These are phyloP conservation scores for Trilocha varians DNA, from an alignment of 2,888 invertebrate genomes.

Conservation along the genomic window DNA sequence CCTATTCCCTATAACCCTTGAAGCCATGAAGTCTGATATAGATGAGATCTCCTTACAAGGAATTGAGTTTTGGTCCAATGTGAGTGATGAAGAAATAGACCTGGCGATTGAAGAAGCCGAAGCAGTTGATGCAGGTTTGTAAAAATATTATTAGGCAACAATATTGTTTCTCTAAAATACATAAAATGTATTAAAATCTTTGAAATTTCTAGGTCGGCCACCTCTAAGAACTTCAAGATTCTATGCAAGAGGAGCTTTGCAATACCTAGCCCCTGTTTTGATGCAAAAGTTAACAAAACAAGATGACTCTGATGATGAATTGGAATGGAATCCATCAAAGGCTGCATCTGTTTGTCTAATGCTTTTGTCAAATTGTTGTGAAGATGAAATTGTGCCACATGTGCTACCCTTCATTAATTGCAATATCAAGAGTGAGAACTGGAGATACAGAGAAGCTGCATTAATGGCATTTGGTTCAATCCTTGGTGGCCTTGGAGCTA, in stretches of 20 bases:
- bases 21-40: slow-evolving; percentile 97
- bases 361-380: slow-evolving; percentile 97
- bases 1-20: slow-evolving; percentile 96
- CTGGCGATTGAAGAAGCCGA: slow-evolving; percentile 94
- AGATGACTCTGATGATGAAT: slow-evolving; percentile 97
- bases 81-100: slow-evolving; percentile 99
- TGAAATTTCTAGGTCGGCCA: slow-evolving; percentile 78
- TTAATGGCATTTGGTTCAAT: slow-evolving; percentile 98
- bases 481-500: slow-evolving; percentile 90
- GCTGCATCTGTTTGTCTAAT: slow-evolving; percentile 99
- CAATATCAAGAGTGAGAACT: slow-evolving; percentile 93
- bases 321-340: slow-evolving; percentile 99
- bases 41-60: slow-evolving; percentile 98
- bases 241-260: slow-evolving; percentile 98
- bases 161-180: too few relatives aligned
- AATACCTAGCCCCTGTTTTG: slow-evolving; percentile 94
- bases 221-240: slow-evolving; percentile 94
- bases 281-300: slow-evolving; percentile 96
- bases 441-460: slow-evolving; percentile 96
- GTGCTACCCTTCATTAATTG: slow-evolving; percentile 97
- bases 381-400: slow-evolving; percentile 95
- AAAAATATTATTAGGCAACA: too few relatives aligned
- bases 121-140: slow-evolving; percentile 85
- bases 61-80: slow-evolving; percentile 99
- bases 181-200: too few relatives aligned